Percentiles rank a stretch among this genome's conserved stretches.
These are phyloP conservation scores for Arctia plantaginis DNA, from an alignment of 2,888 invertebrate species.

Conservation along the genomic window DNA sequence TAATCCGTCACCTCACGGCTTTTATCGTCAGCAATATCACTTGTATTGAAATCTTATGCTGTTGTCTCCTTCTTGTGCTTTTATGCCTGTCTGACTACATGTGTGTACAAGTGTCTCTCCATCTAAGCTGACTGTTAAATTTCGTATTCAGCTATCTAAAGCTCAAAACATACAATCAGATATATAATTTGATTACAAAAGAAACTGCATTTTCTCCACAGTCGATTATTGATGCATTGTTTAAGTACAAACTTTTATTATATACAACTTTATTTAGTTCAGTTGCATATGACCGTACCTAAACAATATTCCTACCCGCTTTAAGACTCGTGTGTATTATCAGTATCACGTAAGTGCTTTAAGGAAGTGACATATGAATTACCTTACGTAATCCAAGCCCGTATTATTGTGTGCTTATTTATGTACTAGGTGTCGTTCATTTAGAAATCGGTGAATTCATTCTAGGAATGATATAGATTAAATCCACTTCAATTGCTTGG, in stretches of 20 bases:
- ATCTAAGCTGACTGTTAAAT: too few relatives aligned
- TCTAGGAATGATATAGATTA: not conserved
- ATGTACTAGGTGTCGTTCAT: not conserved
- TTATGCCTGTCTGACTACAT: too few relatives aligned
- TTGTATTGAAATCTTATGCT: too few relatives aligned
- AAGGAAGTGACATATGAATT: slow-evolving; percentile 26
- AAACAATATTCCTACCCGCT: slow-evolving; percentile 27
- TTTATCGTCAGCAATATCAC: too few relatives aligned
- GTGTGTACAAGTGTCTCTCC: too few relatives aligned
- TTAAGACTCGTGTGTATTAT: slow-evolving; percentile 13
- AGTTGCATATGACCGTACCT: slow-evolving; percentile 42
- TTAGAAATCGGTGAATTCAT: not conserved
- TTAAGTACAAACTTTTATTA: not conserved
- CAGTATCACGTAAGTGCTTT: slow-evolving; percentile 32
- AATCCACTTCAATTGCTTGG: not conserved
- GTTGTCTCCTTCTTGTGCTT: too few relatives aligned
- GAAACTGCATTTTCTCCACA: not conserved
- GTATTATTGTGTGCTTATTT: not conserved
- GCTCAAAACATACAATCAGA: too few relatives aligned
- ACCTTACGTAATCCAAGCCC: slow-evolving; percentile 16
- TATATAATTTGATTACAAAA: too few relatives aligned
- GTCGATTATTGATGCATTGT: not conserved
- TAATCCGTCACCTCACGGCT: too few relatives aligned
- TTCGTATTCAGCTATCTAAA: too few relatives aligned
- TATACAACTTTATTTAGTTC: not conserved